Base-by-base conservation (phyloP, 2,888 invertebrate species). In the Caenorhabditis sulstoni region DNA sequence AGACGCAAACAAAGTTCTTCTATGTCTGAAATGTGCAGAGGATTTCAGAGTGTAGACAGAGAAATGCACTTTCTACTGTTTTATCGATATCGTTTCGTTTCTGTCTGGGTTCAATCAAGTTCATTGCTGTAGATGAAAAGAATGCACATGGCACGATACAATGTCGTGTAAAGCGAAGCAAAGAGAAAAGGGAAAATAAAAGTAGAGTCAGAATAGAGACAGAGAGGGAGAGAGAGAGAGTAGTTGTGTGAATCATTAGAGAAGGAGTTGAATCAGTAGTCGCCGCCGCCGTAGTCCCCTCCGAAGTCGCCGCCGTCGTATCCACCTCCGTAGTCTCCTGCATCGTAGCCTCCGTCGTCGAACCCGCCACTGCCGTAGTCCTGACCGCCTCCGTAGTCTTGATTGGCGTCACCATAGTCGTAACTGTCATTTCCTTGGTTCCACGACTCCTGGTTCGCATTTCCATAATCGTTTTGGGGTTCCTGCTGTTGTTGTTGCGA, bases 261-360 rank as follows among this genome's bases (percentile, higher is more conserved):
- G 20, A 29, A 39, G 7, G 18, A 22, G 8, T 41, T 41, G 8
- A 50, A 52, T 73, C 44, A 73, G 23, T 52, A 74, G 59, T 74
- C 65, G 29, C 65, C 75, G 37, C 75, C 75, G 22, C 58, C 58
- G 14, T 37, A 57, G 29, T 57, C 55, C 8, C 78, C 70, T 8
- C 73, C 79, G 45, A 57, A 73, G 20, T 74, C 79, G 11, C 64
- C 74, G 16, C 68, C 62, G 22, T 49, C 68, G 45, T 79, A 83
- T 23, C 81, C 83, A 35, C 75, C 84, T 20, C 83, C 85, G 52
- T 58, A 71, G 35, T 77, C 79, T 11, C 70, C 82, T 0, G 67
- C 78, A 12, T 81, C 83, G 50, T 59, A 73, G 39, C 81, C 76
- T 29, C 79, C 81, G 11, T 77, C 74, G 53, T 66, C 81, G 44